phyloP scores from a whole-genome alignment of 1,140 invertebrate species.

The Pentalonia nigronervosa region DNA sequence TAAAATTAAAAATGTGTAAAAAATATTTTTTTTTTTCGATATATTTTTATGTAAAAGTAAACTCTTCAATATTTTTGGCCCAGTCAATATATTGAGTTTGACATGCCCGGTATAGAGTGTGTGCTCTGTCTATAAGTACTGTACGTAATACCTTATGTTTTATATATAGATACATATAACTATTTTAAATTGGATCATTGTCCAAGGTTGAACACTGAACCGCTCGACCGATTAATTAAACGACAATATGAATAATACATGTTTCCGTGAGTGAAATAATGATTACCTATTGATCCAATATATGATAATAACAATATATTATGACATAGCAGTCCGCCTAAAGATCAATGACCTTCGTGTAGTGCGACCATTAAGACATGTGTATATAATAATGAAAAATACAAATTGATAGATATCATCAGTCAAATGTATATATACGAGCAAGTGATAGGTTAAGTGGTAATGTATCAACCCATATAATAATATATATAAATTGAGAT shows the following conservation, averaged over 20 bases:
- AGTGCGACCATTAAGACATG: constrained; percentile 4
- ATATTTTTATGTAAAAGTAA: no score
- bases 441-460: neutral
- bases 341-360: constrained; percentile 14
- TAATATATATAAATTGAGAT: neutral
- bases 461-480: constrained; percentile 10
- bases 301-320: constrained; percentile 2
- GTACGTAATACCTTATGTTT: neutral
- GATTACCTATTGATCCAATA: constrained; percentile 10
- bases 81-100: no score
- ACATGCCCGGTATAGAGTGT: no score
- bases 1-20: no score
- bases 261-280: constrained; percentile 8
- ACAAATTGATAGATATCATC: constrained; percentile 24
- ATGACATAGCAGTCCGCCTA: neutral
- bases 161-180: neutral
- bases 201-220: neutral
- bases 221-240: constrained; percentile 1
- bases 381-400: neutral
- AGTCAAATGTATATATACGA: neutral
- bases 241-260: constrained; percentile 12
- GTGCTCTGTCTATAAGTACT: neutral
- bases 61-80: no score
- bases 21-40: no score
- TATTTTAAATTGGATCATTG: constrained; percentile 7